phyloP scores from a whole-genome alignment of 2,888 invertebrate genomes.

The Marronus borbonicus region DNA sequence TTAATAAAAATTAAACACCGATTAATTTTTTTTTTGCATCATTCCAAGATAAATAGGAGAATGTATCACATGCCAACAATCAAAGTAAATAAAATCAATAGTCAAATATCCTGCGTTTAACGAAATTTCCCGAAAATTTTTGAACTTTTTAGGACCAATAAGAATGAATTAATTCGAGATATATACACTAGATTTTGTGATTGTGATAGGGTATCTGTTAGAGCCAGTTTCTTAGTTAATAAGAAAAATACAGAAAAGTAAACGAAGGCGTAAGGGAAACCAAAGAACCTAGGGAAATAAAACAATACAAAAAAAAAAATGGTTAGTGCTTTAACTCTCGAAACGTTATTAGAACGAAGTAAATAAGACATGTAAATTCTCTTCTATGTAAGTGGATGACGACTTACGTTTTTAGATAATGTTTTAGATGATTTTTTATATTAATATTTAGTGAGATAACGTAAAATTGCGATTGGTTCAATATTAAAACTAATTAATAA shows the following conservation, averaged over 20 bases:
- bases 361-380: slow-evolving; percentile 17
- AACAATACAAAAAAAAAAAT: slow-evolving; percentile 24
- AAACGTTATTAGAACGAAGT: slow-evolving; percentile 17
- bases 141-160: slow-evolving; percentile 56
- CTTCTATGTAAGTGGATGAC: slow-evolving; percentile 16
- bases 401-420: slow-evolving; percentile 36
- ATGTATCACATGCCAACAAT: too few species aligned
- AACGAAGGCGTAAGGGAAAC: slow-evolving; percentile 21
- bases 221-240: slow-evolving; percentile 47
- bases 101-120: neutral
- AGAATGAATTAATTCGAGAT: slow-evolving; percentile 39
- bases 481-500: neutral
- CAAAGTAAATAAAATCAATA: too few species aligned
- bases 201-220: slow-evolving; percentile 62
- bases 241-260: slow-evolving; percentile 10
- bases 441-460: slow-evolving; percentile 21
- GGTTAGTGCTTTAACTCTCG: slow-evolving; percentile 49
- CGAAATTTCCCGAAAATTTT: neutral
- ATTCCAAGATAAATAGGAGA: too few species aligned
- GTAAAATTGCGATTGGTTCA: neutral
- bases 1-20: too few species aligned
- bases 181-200: slow-evolving; percentile 57
- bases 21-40: too few species aligned
- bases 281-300: neutral
- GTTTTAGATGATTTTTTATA: slow-evolving; percentile 23